phyloP scores from a whole-genome alignment of 2,113 vertebrate species.

The Laterallus jamaicensis region DNA sequence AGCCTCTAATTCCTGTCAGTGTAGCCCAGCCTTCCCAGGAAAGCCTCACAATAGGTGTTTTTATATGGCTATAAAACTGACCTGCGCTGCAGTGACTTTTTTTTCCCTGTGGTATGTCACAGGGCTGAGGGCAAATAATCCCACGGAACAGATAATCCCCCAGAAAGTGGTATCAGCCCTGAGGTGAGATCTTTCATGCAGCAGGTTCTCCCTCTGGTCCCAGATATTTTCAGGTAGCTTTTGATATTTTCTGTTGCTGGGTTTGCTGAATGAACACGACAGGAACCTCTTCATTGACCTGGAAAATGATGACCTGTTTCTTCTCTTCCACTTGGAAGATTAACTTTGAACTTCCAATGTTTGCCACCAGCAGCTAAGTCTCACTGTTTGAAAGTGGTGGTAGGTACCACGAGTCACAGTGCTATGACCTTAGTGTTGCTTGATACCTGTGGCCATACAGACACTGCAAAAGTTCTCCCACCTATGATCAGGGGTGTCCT shows the following conservation, averaged over 20 bases:
- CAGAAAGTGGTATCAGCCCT: background rate
- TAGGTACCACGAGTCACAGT: background rate
- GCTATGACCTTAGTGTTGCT: background rate
- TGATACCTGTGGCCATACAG: background rate
- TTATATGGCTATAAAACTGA: background rate
- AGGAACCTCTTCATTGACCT: background rate
- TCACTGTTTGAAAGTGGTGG: background rate
- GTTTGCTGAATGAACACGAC: background rate
- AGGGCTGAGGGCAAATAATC: background rate
- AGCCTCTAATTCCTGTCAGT: background rate
- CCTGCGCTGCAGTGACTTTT: background rate
- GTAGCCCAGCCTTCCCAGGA: background rate
- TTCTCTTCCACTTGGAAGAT: background rate
- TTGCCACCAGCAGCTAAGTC: background rate
- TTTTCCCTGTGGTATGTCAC: background rate
- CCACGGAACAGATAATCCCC: background rate
- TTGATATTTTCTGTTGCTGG: background rate
- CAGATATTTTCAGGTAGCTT: background rate
- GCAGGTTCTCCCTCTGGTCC: background rate
- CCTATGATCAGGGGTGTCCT: background rate
- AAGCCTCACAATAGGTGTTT: background rate
- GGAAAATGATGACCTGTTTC: background rate
- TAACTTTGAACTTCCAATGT: background rate
- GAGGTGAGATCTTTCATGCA: background rate
- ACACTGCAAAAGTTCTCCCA: background rate